A percentile compares a stretch with the other conserved stretches of the same genome.
Conservation (phyloP, 2,888 invertebrate genomes). For the Tolmerus cingulatus region DNA sequence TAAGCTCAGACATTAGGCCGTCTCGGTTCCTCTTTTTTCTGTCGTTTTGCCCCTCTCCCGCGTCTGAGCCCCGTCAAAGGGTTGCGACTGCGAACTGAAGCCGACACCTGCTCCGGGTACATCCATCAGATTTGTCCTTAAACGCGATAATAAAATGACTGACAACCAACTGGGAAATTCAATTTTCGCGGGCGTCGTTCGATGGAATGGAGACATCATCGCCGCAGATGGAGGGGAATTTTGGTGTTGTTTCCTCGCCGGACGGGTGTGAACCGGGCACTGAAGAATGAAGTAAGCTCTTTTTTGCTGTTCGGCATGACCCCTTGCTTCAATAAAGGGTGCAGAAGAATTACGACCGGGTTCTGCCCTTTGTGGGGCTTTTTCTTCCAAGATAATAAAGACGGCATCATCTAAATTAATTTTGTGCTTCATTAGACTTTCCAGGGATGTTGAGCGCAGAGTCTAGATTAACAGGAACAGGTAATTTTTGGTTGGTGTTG, state of each 20-base stretch:
- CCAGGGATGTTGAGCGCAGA: slow-evolving; percentile 14
- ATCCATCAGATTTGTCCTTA: slow-evolving; percentile 50
- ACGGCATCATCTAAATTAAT: slow-evolving; percentile 46
- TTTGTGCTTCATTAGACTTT: slow-evolving; percentile 44
- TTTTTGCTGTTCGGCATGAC: background rate
- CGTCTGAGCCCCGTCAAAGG: background rate
- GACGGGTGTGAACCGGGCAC: background rate
- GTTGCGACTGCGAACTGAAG: background rate
- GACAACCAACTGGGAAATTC: slow-evolving; percentile 51
- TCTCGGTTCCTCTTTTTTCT: background rate
- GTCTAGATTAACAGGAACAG: slow-evolving; percentile 45
- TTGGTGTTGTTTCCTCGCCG: background rate
- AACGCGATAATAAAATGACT: slow-evolving; percentile 51
- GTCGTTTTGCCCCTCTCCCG: background rate
- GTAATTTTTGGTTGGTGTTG: slow-evolving; percentile 48
- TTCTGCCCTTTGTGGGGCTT: background rate
- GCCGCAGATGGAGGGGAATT: background rate
- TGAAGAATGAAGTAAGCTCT: background rate
- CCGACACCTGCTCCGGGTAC: background rate
- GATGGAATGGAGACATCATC: slow-evolving; percentile 45
- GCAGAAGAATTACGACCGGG: slow-evolving; percentile 34
- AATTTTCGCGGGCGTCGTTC: slow-evolving; percentile 45
- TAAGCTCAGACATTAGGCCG: slow-evolving; percentile 26
- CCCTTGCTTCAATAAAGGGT: slow-evolving; percentile 1
- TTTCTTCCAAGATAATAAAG: slow-evolving; percentile 33